phyloP scores from a whole-genome alignment of 2,888 invertebrate genomes.

The Morinoia aosen region DNA sequence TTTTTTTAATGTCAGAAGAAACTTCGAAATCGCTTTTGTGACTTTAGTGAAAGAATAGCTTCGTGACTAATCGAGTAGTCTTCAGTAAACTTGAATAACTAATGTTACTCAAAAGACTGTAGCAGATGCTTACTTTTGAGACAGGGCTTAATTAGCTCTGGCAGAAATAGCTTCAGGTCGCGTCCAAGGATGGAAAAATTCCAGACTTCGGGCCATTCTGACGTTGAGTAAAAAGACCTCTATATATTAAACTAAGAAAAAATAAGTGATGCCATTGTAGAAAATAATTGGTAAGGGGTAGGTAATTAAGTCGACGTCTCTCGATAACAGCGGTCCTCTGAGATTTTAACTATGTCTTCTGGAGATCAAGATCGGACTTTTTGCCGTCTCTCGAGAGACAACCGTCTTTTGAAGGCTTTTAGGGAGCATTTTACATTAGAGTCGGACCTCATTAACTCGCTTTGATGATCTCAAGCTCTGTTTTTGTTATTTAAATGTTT shows the following conservation, averaged over 20 bases:
- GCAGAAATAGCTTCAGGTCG: slow-evolving; percentile 12
- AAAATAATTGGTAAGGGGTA: slow-evolving; percentile 29
- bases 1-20: background rate
- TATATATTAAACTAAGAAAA: slow-evolving; percentile 26
- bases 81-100: background rate
- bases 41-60: background rate
- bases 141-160: background rate
- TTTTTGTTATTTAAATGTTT: slow-evolving; percentile 49
- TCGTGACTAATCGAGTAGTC: background rate
- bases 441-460: slow-evolving; percentile 42
- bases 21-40: background rate
- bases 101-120: background rate
- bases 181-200: slow-evolving; percentile 31
- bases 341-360: slow-evolving; percentile 47
- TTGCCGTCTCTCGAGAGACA: background rate
- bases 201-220: slow-evolving; percentile 8
- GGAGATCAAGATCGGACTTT: slow-evolving; percentile 35
- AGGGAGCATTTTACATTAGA: slow-evolving; percentile 46
- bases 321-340: slow-evolving; percentile 46
- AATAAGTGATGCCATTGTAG: slow-evolving; percentile 46
- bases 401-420: slow-evolving; percentile 39
- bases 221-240: background rate
- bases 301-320: slow-evolving; percentile 38
- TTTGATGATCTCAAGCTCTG: slow-evolving; percentile 39
- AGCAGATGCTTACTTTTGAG: background rate